Evolutionary conservation across 2,797 vertebrate genomes (phyloP), one percentile per base, ranked within the genome.

Genomic region (Aulostomus chinensis): DNA sequence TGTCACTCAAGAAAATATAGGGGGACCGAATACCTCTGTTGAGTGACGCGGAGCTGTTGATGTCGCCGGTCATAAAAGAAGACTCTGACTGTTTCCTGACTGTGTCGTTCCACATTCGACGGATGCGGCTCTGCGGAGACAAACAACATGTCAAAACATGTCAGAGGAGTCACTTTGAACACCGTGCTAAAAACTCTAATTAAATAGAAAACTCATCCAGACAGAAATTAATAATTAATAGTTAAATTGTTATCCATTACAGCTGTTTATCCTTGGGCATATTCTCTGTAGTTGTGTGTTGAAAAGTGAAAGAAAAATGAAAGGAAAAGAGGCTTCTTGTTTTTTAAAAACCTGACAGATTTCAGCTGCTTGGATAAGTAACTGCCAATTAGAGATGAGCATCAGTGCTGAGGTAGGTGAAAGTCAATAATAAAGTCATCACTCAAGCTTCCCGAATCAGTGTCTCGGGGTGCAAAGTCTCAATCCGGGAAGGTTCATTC

Each of bases 51-150:
- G 96, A 97, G 87, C 96, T 98, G 93, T 98, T 98, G 92, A 99
- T 96, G 89, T 99, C 97, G 35, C 95, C 97, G 16, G 97, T 97
- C 89, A 99, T 99, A 80, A 99, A 99, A 73, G 97, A 99, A 37
- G 97, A 99, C 85, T 99, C 97, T 0, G 97, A 95, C 89, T 99
- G 97, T 73, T 99, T 99, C 82, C 97, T 91, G 73, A 99, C 97
- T 0, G 97, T 99, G 89, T 99, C 97, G 49, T 99, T 99, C 97
- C 97, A 99, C 97, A 99, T 99, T 73, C 97, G 94, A 63, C 97
- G 95, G 80, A 99, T 99, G 50, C 97, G 97, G 79, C 97, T 99
- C 97, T 99, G 89, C 10, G 1, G 68, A 64, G 37, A 64, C 34
- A 78, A 68, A 70, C 73, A 81, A 54, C 45, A 74, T 14, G 65